Evolutionary conservation across 2,888 invertebrate species (phyloP).

Genomic region (Melinopterus prodromus): DNA sequence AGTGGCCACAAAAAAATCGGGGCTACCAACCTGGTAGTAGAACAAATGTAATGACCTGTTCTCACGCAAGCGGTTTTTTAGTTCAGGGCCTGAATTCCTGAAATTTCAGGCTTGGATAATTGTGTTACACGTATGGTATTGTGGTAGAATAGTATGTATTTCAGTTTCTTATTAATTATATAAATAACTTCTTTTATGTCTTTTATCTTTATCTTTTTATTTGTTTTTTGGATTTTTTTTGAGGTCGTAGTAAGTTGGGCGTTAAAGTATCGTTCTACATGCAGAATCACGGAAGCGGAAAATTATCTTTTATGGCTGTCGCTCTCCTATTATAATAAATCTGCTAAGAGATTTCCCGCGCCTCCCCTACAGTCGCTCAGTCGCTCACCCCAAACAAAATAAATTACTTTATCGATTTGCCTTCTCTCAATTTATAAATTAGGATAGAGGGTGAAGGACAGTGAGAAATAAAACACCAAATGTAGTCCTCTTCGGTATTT

Average conservation of each 20-base stretch:
- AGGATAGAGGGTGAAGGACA: neutral
- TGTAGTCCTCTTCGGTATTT: too few species aligned
- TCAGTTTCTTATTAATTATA: too few species aligned
- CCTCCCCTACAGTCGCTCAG: neutral
- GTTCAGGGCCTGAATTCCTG: slow-evolving; percentile 5
- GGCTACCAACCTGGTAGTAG: neutral
- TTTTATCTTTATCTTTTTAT: neutral
- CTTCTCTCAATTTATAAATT: neutral
- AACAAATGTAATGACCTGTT: neutral
- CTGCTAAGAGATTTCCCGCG: slow-evolving; percentile 34
- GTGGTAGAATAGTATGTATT: too few species aligned
- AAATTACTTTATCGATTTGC: slow-evolving; percentile 42
- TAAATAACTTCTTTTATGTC: too few species aligned
- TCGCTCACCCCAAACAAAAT: slow-evolving; percentile 29
- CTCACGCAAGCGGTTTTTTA: slow-evolving; percentile 11
- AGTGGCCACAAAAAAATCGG: neutral
- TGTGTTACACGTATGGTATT: neutral
- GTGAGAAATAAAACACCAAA: too few species aligned
- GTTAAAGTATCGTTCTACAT: slow-evolving; percentile 39
- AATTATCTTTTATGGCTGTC: slow-evolving; percentile 42
- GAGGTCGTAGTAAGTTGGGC: slow-evolving; percentile 35
- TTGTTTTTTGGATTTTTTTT: neutral
- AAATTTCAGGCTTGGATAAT: neutral
- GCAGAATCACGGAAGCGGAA: slow-evolving; percentile 42
- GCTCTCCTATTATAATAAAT: slow-evolving; percentile 42